Percentiles rank a stretch among this genome's conserved stretches.
Evolutionary conservation across 2,113 vertebrate species (phyloP).

Genomic region (Chamaetylas fuelleborni): DNA sequence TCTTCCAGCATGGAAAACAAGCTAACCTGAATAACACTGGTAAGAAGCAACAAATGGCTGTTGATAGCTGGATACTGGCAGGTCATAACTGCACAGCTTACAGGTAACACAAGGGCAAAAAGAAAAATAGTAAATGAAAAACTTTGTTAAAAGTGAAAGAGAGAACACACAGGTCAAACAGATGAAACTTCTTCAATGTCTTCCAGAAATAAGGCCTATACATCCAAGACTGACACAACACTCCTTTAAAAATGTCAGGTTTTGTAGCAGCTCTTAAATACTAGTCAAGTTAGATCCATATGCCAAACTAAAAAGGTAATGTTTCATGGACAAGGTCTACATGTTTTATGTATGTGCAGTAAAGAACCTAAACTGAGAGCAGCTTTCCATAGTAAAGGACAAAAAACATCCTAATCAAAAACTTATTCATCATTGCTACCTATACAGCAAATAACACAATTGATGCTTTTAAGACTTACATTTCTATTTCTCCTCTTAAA

Average conservation of each 20-base stretch:
- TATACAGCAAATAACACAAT: neutral
- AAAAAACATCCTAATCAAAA: neutral
- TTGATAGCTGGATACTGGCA: neutral
- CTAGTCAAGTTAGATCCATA: neutral
- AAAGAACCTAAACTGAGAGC: neutral
- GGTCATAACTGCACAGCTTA: neutral
- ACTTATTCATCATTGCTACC: neutral
- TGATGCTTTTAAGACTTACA: neutral
- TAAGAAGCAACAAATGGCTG: neutral
- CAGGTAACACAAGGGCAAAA: neutral
- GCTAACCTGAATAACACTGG: rapidly evolving
- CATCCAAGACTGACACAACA: neutral
- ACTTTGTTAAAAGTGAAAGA: neutral
- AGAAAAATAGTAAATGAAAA: neutral
- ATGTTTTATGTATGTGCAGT: neutral
- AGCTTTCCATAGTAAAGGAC: neutral
- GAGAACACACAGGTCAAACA: neutral
- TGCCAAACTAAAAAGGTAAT: neutral
- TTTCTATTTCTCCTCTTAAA: neutral
- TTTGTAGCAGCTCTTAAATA: neutral
- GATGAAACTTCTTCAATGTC: neutral
- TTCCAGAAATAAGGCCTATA: neutral
- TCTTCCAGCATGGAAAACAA: neutral
- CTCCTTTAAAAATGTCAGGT: neutral
- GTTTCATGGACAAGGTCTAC: neutral